Base-by-base conservation (phyloP, 1,140 invertebrate genomes). In the Drosophila orosa region DNA sequence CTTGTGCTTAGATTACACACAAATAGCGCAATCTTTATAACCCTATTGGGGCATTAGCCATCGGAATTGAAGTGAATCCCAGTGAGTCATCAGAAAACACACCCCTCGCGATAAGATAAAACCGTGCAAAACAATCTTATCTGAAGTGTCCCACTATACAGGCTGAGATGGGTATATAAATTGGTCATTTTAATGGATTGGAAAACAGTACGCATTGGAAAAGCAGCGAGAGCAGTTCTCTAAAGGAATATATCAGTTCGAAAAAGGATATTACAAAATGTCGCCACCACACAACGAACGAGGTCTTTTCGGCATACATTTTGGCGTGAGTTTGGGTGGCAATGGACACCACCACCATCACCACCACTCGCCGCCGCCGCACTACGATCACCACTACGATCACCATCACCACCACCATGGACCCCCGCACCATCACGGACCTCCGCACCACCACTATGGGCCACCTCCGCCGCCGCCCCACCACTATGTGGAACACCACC, bases 281-380 rank as follows among this genome's bases (percentile, higher is more conserved):
- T n/a, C 82, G 60, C 82, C 82, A 31, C 82, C 82, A 78, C 68
- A 66, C 24, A 57, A 74, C 68, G 50, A 85, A 17, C 58, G 86
- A 39, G 79, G 82, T 37, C 67, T 87, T 10, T 86, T 87, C n/a
- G 83, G 83, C 44, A 83, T 86, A 35, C 79, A 82, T 5, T 25
- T 86, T 8, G 83, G 83, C 3, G 24, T 86, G 54, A 50, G 60
- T 29, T 13, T 86, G 50, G 83, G 82, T 13, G 69, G 73, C 7
- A 63, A 78, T 31, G 58, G 61, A 27, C 60, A 74, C 9, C 79
- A 75, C 22, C 74, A 33, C 15, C 24, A 48, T 3, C 45, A 81
- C 15, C 72, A 77, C n/a, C 62, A 76, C 10, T 57, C 73, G 7
- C 72, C 80, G 15, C 56, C 71, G 9, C 65, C 35, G 2, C 50